A percentile compares a stretch with the other conserved stretches of the same genome.
Evolutionary conservation across 1,140 invertebrate species (phyloP).

Genomic region (Phymorhynchus buccinoides): DNA sequence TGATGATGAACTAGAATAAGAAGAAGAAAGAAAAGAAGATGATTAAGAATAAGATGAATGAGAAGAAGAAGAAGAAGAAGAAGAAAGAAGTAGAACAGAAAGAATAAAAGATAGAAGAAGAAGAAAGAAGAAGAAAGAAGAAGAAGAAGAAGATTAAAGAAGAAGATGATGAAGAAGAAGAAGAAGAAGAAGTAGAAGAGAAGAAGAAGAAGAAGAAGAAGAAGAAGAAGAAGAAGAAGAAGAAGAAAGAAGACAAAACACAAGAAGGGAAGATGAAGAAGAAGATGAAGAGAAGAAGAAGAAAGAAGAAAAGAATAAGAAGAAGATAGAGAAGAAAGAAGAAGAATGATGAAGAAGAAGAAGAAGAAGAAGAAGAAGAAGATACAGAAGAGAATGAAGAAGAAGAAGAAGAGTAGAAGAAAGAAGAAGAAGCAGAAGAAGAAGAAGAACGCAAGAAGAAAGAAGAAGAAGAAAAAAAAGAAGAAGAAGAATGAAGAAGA

Average conservation of each 20-base stretch:
- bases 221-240: background rate
- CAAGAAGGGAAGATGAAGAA: background rate
- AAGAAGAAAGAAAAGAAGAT: too few species aligned
- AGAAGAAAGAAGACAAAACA: too few species aligned
- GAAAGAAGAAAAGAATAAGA: background rate
- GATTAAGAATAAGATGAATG: background rate
- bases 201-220: conserved; percentile 5
- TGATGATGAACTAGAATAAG: conserved; percentile 5
- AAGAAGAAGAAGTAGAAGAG: background rate
- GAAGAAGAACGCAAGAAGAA: background rate
- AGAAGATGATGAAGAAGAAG: background rate
- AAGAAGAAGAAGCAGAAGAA: too few species aligned
- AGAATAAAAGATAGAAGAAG: too few species aligned
- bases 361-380: background rate
- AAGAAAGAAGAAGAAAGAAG: too few species aligned
- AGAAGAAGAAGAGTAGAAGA: too few species aligned
- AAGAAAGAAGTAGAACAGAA: too few species aligned
- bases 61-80: too few species aligned
- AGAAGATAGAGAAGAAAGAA: background rate
- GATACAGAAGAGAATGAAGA: background rate
- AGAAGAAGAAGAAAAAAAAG: conserved; percentile 19
- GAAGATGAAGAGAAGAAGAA: background rate
- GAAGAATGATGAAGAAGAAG: background rate
- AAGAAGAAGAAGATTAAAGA: too few species aligned
- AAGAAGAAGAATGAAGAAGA: too few species aligned